Conservation (phyloP, 2,113 vertebrate genomes). For the Oncorhynchus kisutch region DNA sequence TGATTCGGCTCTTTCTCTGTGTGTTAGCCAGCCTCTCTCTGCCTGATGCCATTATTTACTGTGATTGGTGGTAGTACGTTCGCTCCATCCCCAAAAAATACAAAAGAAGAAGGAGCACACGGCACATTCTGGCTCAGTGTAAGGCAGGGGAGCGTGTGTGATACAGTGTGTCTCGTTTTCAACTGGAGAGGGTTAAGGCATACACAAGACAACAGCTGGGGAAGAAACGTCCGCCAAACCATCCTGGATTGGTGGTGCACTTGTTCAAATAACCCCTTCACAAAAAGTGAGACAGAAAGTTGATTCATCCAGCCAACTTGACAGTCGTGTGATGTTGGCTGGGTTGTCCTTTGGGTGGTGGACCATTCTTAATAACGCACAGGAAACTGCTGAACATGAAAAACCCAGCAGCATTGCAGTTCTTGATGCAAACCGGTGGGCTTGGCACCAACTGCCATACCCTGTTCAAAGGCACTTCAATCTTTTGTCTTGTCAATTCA, state of each 20-base stretch:
- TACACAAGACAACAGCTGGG: constrained; percentile 3
- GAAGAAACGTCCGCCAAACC: constrained; percentile 24
- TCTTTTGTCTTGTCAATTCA: no score
- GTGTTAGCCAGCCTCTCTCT: not conserved
- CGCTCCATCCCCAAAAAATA: not conserved
- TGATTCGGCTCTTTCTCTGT: constrained; percentile 44
- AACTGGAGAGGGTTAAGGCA: constrained; percentile 13
- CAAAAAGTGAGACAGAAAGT: no score
- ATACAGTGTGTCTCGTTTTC: constrained; percentile 2
- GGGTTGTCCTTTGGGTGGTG: no score
- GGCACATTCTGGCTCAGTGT: constrained; percentile 1
- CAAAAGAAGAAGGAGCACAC: not conserved
- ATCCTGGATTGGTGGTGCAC: constrained; percentile 19
- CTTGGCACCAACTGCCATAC: no score
- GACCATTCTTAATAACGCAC: no score
- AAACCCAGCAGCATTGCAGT: no score
- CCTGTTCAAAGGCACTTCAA: no score
- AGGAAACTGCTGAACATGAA: no score
- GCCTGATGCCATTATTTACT: constrained; percentile 14
- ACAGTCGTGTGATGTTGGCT: no score
- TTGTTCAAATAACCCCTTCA: constrained; percentile 2
- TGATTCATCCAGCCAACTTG: no score
- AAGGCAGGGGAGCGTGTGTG: constrained; percentile 6
- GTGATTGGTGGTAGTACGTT: constrained; percentile 30
- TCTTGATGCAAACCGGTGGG: no score